Evolutionary conservation across 2,888 invertebrate genomes (phyloP).

Genomic region (Tipula lateralis): DNA sequence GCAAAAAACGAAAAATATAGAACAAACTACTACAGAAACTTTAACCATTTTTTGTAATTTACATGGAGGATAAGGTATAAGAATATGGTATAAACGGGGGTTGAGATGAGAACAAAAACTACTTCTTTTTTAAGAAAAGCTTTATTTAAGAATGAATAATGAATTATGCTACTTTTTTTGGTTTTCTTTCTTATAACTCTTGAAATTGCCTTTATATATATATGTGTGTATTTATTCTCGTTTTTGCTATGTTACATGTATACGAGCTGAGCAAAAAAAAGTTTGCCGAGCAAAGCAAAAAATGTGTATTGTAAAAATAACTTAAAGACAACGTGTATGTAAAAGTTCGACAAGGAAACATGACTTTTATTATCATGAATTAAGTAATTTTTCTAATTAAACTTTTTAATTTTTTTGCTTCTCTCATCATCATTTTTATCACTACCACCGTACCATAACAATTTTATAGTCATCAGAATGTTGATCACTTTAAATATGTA

Average conservation of each 20-base stretch:
- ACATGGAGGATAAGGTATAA: neutral
- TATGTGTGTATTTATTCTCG: no score
- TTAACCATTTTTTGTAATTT: neutral
- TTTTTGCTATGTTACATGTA: neutral
- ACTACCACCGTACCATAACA: neutral
- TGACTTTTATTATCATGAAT: neutral
- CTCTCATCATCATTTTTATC: neutral
- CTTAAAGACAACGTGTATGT: neutral
- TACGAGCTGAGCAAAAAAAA: neutral
- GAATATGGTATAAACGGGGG: neutral
- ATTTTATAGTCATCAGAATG: neutral
- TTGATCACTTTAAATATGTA: neutral
- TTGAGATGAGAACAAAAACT: neutral
- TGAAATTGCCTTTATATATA: neutral
- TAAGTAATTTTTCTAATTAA: neutral
- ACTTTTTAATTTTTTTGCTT: neutral
- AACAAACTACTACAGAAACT: neutral
- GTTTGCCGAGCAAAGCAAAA: neutral
- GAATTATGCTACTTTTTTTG: neutral
- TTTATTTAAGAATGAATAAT: neutral
- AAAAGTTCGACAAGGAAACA: neutral
- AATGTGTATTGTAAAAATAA: neutral
- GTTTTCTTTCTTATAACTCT: neutral
- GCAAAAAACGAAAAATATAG: neutral
- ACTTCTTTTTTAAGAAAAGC: neutral